Conservation (phyloP, 2,113 vertebrate genomes). For the Serinus canaria region DNA sequence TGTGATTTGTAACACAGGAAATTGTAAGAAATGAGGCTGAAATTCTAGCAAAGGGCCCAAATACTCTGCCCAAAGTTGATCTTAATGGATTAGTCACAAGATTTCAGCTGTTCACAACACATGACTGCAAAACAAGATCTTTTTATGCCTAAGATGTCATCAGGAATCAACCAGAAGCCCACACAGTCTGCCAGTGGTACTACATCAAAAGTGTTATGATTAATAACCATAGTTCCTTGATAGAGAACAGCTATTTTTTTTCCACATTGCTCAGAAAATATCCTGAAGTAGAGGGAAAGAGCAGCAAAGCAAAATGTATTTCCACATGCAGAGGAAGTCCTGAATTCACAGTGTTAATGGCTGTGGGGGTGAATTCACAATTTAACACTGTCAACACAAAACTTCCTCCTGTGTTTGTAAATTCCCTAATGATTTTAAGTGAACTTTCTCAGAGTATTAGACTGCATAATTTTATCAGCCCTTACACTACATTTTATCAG, state of each 20-base stretch:
- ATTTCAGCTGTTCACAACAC: background rate
- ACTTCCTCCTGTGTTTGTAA: background rate
- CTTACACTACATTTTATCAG: background rate
- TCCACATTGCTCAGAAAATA: background rate
- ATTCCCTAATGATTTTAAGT: background rate
- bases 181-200: background rate
- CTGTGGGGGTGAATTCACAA: background rate
- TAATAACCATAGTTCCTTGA: background rate
- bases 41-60: background rate
- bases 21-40: background rate
- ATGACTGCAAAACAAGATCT: background rate
- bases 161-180: background rate
- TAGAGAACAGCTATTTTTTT: background rate
- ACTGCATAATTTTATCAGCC: background rate
- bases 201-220: background rate
- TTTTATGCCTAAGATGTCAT: background rate
- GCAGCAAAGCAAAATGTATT: background rate
- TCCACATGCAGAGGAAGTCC: background rate
- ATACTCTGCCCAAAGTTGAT: background rate
- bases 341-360: background rate
- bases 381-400: background rate
- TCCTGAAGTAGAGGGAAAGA: background rate
- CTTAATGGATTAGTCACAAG: background rate
- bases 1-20: background rate
- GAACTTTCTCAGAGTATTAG: background rate